Percentiles rank a stretch among this genome's conserved stretches.
Evolutionary conservation across 2,888 invertebrate species (phyloP).

Genomic region (Liopterus haemorrhoidalis): DNA sequence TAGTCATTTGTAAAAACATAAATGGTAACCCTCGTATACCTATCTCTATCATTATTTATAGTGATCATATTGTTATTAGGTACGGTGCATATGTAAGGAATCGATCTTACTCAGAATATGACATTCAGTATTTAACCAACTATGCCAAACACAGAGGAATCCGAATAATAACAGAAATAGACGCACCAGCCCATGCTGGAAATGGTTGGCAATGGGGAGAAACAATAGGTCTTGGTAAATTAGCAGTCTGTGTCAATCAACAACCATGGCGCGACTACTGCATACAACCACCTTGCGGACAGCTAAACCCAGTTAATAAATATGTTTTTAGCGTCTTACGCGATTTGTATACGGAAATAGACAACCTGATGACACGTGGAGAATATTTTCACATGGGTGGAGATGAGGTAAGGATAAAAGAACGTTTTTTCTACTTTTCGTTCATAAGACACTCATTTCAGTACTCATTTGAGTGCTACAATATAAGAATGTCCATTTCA

Average conservation of each 20-base stretch:
- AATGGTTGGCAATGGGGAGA: conserved; percentile 82
- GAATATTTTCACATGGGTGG: conserved; percentile 75
- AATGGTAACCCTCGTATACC: too few relatives aligned
- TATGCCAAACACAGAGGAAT: conserved; percentile 78
- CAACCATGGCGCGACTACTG: conserved; percentile 68
- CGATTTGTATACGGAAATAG: conserved; percentile 63
- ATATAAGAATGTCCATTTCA: too few relatives aligned
- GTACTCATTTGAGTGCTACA: too few relatives aligned
- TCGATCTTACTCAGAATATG: conserved; percentile 62
- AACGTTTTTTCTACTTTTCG: too few relatives aligned
- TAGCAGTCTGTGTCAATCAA: conserved; percentile 60
- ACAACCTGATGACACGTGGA: conserved; percentile 53
- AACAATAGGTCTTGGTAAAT: conserved; percentile 53
- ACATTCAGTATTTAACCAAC: conserved; percentile 61
- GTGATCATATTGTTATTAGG: too few relatives aligned
- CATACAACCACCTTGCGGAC: conserved; percentile 80
- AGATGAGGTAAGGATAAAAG: conserved; percentile 74
- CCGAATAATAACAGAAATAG: conserved; percentile 80
- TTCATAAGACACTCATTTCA: too few relatives aligned
- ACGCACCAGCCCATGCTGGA: conserved; percentile 81
- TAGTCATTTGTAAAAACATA: too few relatives aligned
- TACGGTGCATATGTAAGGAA: conserved; percentile 67
- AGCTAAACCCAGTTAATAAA: conserved; percentile 72
- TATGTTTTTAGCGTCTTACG: conserved; percentile 62
- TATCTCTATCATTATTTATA: too few relatives aligned